Percentiles rank a stretch among this genome's conserved stretches.
These are phyloP conservation scores for Lithophane ornitopus DNA, from an alignment of 2,888 invertebrate species.

Conservation along the genomic window DNA sequence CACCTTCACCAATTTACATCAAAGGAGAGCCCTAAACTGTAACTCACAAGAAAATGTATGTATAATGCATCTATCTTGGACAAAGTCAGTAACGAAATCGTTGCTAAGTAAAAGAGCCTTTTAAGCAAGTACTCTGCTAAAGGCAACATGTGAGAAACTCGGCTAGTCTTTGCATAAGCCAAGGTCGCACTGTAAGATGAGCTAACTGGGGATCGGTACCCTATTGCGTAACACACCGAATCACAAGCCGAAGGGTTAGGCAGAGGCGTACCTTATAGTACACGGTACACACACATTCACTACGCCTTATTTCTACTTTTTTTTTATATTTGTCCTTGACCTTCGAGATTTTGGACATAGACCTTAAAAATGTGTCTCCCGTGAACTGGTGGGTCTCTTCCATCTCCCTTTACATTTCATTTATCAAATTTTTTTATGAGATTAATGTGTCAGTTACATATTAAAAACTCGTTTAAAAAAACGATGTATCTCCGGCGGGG, in stretches of 20 bases:
- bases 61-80: conserved; percentile 57
- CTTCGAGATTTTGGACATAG: too few relatives aligned
- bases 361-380: too few relatives aligned
- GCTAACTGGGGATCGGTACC: background rate
- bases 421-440: too few relatives aligned
- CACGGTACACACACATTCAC: too few relatives aligned
- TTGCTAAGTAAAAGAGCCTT: conserved; percentile 64
- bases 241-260: background rate
- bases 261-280: too few relatives aligned
- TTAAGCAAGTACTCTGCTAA: conserved; percentile 56
- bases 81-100: conserved; percentile 53
- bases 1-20: conserved; percentile 7
- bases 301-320: too few relatives aligned
- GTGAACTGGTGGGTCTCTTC: too few relatives aligned
- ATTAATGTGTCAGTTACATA: too few relatives aligned
- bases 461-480: too few relatives aligned
- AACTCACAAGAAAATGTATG: conserved; percentile 39
- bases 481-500: too few relatives aligned
- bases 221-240: background rate
- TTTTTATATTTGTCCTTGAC: too few relatives aligned
- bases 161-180: conserved; percentile 22
- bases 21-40: background rate
- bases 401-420: too few relatives aligned
- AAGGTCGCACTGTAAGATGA: conserved; percentile 25
- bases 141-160: conserved; percentile 58